Conservation (phyloP, 2,797 vertebrate species). For the Rhadinocentrus ornatus region DNA sequence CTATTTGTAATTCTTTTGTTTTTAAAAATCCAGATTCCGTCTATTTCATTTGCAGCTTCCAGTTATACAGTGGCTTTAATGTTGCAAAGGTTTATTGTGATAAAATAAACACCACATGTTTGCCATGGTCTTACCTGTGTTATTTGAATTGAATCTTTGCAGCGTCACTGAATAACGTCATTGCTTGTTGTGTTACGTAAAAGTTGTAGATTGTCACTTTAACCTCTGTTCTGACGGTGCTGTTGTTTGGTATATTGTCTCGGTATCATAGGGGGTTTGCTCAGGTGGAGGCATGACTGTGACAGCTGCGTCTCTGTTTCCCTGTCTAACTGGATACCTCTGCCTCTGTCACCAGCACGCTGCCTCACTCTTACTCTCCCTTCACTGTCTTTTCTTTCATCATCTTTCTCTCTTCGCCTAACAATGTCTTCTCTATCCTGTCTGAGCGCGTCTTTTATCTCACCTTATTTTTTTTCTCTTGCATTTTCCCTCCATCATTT, state of each 20-base stretch:
- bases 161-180: background rate
- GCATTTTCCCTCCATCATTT: slow-evolving; percentile 21
- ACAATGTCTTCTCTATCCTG: slow-evolving; percentile 35
- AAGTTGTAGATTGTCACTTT: slow-evolving; percentile 48
- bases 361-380: slow-evolving; percentile 44
- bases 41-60: background rate
- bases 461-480: slow-evolving; percentile 15
- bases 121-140: background rate
- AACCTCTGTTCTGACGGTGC: slow-evolving; percentile 22
- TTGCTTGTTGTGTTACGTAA: background rate
- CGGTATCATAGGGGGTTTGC: slow-evolving; percentile 25
- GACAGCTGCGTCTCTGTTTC: slow-evolving; percentile 39
- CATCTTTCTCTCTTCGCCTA: slow-evolving; percentile 36
- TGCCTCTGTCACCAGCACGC: slow-evolving; percentile 50
- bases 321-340: slow-evolving; percentile 53
- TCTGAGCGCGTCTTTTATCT: slow-evolving; percentile 40
- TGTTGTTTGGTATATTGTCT: slow-evolving; percentile 11
- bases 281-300: slow-evolving; percentile 50
- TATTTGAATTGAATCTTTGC: background rate
- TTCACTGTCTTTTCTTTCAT: slow-evolving; percentile 29
- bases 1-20: background rate
- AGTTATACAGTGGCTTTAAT: background rate
- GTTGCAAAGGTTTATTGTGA: background rate
- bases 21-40: background rate
- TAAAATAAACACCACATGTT: background rate